Base-by-base conservation (phyloP, 2,888 invertebrate genomes). In the Nemotelus nigrinus region DNA sequence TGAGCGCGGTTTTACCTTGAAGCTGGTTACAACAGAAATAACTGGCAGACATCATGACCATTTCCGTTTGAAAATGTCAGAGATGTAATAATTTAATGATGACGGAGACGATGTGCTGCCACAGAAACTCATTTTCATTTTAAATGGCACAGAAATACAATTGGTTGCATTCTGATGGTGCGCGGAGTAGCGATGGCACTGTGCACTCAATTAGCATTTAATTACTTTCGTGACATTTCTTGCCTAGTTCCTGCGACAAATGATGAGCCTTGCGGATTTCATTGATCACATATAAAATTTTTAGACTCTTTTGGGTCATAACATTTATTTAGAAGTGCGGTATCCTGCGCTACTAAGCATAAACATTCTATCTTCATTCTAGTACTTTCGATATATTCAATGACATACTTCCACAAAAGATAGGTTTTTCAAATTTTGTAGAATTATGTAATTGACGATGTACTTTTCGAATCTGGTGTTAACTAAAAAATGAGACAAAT, bases 191-290 rank as follows among this genome's bases (percentile, higher is more conserved):
- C 70, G 43, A 55, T 44, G 43, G 55, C 5, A 48, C 10, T n/a
- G 63, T 63, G 74, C 41, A 63, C 74, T 74, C 63, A 74, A 74
- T 74, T 74, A 74, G 63, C 74, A 74, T 74, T 60, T 60, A 74
- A 74, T 74, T 74, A 63, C 60, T 48, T 39, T 41, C 57, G 50
- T 44, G 74, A 74, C 63, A 74, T 72, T 72, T 72, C 60, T 47
- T 47, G n/a, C n/a, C 7, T 7, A 5, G 6, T 68, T 44, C 47
- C 10, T n/a, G 3, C 3, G 43, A 41, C 43, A 63, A 63, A 25
- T 25, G 25, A 25, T 25, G 25, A 0, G 25, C 25, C 25, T 25
- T 25, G 25, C 25, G 25, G 25, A 25, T 25, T 25, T 25, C 25
- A 25, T 25, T 25, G 25, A 25, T 25, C 25, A 25, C 25, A 25